phyloP scores from a whole-genome alignment of 2,797 vertebrate species.

The Fratercula arctica region DNA sequence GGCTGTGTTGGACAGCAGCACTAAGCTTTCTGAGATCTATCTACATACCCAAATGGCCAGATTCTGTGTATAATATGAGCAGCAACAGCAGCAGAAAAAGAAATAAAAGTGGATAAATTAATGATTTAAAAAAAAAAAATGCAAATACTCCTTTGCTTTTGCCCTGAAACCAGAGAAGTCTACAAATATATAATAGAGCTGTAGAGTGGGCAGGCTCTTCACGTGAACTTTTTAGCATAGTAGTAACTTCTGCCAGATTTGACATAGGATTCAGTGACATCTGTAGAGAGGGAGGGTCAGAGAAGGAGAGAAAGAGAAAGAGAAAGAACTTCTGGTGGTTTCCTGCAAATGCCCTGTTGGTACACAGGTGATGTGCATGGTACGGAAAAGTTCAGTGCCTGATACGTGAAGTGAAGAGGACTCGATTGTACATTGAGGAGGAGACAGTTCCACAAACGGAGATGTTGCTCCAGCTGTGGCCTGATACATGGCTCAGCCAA shows the following conservation, averaged over 20 bases:
- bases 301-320: not conserved
- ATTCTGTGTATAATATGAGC: not conserved
- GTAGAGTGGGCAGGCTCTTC: not conserved
- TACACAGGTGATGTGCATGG: not conserved
- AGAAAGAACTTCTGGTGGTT: not conserved
- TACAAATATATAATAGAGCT: not conserved
- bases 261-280: not conserved
- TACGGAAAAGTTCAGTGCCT: not conserved
- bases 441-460: not conserved
- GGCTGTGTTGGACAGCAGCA: not conserved
- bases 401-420: not conserved
- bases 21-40: not conserved
- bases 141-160: not conserved
- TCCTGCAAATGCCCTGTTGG: not conserved
- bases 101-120: constrained; percentile 8
- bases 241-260: constrained; percentile 19
- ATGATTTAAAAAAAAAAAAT: not conserved
- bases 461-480: not conserved
- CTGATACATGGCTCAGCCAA: not conserved
- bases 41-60: not conserved
- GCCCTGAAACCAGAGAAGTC: constrained; percentile 1
- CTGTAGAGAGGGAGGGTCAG: not conserved
- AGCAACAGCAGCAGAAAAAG: not conserved
- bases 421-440: not conserved
- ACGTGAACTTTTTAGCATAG: not conserved